Conservation (phyloP, 2,797 vertebrate species). For the Spondyliosoma cantharus region DNA sequence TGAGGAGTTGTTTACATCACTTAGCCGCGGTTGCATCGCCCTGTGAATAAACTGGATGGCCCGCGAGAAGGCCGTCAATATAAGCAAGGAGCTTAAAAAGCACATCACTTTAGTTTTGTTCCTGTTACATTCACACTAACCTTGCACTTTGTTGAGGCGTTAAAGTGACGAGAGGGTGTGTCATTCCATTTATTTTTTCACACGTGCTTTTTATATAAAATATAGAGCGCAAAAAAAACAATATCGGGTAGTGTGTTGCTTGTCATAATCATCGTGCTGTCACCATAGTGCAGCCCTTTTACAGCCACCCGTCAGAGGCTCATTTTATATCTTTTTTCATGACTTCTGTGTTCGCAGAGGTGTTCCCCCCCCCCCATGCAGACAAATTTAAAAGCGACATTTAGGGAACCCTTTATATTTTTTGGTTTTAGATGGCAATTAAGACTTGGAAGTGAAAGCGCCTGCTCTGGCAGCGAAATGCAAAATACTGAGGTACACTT, state of each 20-base stretch:
- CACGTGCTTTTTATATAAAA: neutral
- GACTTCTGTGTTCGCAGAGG: neutral
- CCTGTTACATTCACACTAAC: neutral
- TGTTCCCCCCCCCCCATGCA: neutral
- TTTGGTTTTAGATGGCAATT: slow-evolving; percentile 32
- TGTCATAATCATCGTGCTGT: neutral
- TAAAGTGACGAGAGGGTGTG: neutral
- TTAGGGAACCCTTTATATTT: slow-evolving; percentile 25
- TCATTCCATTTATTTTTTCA: neutral
- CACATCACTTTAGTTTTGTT: neutral
- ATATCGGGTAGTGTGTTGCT: neutral
- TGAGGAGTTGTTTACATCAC: too few relatives aligned
- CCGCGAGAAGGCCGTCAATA: too few relatives aligned
- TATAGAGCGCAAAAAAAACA: neutral
- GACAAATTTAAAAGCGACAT: slow-evolving; percentile 5
- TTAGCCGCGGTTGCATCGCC: too few relatives aligned
- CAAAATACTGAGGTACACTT: slow-evolving; percentile 8
- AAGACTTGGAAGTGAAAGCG: slow-evolving; percentile 30
- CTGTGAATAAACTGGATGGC: too few relatives aligned
- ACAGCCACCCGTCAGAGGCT: neutral
- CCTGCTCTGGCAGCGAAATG: slow-evolving; percentile 14
- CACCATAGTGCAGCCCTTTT: neutral
- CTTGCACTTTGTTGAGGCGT: neutral
- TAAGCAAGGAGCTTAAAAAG: neutral
- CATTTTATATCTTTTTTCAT: neutral